Conservation (phyloP, 30 jellyfish, hydroid and myxozoan species). For the Hydractinia echinata region DNA sequence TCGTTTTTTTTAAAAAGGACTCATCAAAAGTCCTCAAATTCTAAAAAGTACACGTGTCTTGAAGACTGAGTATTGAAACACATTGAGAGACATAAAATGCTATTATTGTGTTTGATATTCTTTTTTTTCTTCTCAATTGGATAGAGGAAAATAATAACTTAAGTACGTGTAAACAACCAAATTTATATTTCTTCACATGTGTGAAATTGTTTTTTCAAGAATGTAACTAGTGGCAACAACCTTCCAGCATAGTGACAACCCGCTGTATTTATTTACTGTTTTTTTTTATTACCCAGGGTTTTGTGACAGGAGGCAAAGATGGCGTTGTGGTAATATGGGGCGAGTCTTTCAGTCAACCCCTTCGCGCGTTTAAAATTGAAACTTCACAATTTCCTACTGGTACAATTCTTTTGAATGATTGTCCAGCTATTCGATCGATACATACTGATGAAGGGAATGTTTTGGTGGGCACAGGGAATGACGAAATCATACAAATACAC, state of each 20-base stretch:
- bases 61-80: no score
- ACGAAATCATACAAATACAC: constrained; percentile 71
- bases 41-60: no score
- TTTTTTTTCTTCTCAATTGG: no score
- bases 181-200: neutral
- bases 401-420: constrained; percentile 66
- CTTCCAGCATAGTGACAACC: no score
- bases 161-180: no score
- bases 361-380: constrained; percentile 85
- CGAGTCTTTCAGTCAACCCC: constrained; percentile 71
- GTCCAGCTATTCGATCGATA: constrained; percentile 77
- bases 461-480: constrained; percentile 81
- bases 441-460: constrained; percentile 85
- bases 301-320: constrained; percentile 85
- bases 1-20: no score
- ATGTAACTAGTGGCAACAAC: neutral
- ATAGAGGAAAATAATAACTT: neutral
- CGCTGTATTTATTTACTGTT: no score
- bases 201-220: neutral
- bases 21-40: no score
- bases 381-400: constrained; percentile 82
- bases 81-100: no score
- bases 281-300: constrained; percentile 49
- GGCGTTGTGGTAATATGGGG: constrained; percentile 93
- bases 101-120: no score